A percentile compares a stretch with the other conserved stretches of the same genome.
These are phyloP conservation scores for Yponomeuta sedellus DNA, from an alignment of 2,888 invertebrate genomes.

Conservation along the genomic window DNA sequence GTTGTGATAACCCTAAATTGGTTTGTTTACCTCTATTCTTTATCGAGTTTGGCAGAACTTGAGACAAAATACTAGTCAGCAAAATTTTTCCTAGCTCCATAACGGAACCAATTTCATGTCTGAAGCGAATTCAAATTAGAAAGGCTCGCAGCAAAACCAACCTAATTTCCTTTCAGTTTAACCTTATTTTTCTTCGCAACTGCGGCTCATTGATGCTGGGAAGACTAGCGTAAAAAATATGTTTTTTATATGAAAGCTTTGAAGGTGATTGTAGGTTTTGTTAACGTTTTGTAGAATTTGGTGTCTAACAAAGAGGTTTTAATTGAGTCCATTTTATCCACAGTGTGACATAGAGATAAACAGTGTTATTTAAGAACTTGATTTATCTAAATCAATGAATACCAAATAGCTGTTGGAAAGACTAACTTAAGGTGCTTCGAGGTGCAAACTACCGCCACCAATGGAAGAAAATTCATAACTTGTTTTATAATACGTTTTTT, in stretches of 20 bases:
- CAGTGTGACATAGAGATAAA: too few species aligned
- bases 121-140: constrained; percentile 11
- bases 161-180: neutral
- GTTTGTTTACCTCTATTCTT: too few species aligned
- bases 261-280: neutral
- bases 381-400: too few species aligned
- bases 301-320: too few species aligned
- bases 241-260: neutral
- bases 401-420: too few species aligned
- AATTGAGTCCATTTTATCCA: too few species aligned
- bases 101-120: constrained; percentile 14
- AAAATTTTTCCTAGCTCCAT: neutral
- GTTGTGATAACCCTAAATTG: too few species aligned
- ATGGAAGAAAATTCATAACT: too few species aligned
- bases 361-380: too few species aligned
- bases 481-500: too few species aligned
- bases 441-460: too few species aligned
- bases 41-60: neutral
- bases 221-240: neutral
- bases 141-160: constrained; percentile 1
- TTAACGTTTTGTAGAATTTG: neutral
- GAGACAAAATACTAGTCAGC: neutral
- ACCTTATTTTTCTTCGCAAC: neutral
- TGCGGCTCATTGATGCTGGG: neutral
- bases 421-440: too few species aligned